phyloP scores from a whole-genome alignment of 1,140 invertebrate species.

The Bombus sibiricus region DNA sequence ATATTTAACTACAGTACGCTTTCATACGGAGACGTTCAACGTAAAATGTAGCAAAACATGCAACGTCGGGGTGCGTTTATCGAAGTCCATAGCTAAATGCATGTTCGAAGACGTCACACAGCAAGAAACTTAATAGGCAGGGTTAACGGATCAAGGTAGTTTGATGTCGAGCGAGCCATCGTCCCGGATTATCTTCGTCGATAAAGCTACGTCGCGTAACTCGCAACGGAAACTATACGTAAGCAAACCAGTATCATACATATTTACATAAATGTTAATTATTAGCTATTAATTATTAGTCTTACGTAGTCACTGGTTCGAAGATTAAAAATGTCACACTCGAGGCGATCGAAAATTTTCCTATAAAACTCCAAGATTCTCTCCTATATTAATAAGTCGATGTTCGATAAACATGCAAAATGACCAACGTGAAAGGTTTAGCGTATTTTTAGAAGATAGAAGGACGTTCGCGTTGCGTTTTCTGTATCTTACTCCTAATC shows the following conservation, averaged over 20 bases:
- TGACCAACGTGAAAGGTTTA: not conserved
- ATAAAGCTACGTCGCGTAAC: conserved; percentile 50
- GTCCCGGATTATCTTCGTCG: conserved; percentile 44
- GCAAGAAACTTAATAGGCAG: conserved; percentile 66
- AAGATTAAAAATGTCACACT: not conserved
- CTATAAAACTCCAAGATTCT: not conserved
- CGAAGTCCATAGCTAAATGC: not conserved
- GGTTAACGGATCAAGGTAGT: conserved; percentile 80
- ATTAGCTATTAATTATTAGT: conserved; percentile 2
- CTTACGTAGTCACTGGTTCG: not conserved
- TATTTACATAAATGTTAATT: conserved; percentile 59
- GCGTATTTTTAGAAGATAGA: not conserved
- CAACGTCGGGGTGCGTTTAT: not conserved
- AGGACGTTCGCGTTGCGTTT: no score
- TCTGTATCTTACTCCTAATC: accelerated
- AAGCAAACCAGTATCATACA: not conserved
- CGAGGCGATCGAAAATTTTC: not conserved
- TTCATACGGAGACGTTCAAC: no score
- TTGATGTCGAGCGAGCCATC: conserved; percentile 48
- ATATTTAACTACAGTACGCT: no score
- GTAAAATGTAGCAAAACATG: not conserved
- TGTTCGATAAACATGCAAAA: not conserved
- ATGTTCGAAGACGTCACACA: not conserved
- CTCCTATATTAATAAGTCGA: no score
- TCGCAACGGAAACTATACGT: conserved; percentile 11